These are phyloP conservation scores for Agrypnus murinus DNA, from an alignment of 2,888 invertebrate genomes.

Conservation along the genomic window DNA sequence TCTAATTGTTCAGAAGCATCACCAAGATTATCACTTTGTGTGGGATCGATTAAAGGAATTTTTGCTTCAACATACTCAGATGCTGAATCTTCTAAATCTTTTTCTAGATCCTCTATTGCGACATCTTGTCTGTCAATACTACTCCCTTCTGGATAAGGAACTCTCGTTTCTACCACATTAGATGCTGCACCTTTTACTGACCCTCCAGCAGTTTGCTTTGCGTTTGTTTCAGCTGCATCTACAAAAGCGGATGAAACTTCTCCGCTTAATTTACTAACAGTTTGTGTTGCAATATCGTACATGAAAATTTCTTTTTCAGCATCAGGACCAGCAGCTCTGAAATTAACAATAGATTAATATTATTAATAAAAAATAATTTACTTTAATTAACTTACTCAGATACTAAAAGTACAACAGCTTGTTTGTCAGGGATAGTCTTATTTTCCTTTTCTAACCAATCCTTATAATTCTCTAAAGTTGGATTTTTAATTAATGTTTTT, in stretches of 20 bases:
- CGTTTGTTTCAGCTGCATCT: conserved; percentile 90
- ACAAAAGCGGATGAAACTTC: conserved; percentile 90
- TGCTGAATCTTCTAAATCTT: conserved; percentile 57
- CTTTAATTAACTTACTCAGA: conserved; percentile 79
- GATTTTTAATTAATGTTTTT: conserved; percentile 83
- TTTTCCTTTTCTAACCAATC: conserved; percentile 88
- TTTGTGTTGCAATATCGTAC: conserved; percentile 86
- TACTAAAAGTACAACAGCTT: conserved; percentile 88
- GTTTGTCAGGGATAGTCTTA: conserved; percentile 82
- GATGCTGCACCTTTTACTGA: conserved; percentile 59
- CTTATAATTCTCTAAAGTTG: conserved; percentile 84
- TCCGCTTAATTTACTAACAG: conserved; percentile 85
- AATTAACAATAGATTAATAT: conserved; percentile 22
- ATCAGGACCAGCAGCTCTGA: conserved; percentile 56
- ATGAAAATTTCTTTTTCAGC: conserved; percentile 87
- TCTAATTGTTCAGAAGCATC: conserved; percentile 63
- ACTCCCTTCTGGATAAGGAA: conserved; percentile 57
- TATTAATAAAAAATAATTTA: neutral
- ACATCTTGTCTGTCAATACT: conserved; percentile 30
- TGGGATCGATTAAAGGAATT: conserved; percentile 61
- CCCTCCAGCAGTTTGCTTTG: conserved; percentile 64
- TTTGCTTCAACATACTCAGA: conserved; percentile 62
- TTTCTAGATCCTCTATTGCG: conserved; percentile 25
- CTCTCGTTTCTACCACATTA: conserved; percentile 63
- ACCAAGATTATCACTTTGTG: conserved; percentile 56